Conservation (phyloP, 2,113 vertebrate genomes). For the Scytalopus superciliaris region DNA sequence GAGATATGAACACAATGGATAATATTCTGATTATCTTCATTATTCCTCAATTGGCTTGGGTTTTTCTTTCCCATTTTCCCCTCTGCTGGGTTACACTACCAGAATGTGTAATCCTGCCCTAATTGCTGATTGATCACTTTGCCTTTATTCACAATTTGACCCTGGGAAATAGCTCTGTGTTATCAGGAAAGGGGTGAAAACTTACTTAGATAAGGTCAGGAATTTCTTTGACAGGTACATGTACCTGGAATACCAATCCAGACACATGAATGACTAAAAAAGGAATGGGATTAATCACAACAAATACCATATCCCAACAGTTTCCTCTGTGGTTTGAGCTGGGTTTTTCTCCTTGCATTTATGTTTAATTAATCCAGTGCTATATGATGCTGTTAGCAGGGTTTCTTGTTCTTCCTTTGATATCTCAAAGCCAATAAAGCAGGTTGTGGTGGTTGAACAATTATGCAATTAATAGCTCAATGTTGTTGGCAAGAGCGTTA, state of each 20-base stretch:
- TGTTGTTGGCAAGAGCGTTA: background rate
- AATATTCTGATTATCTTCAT: background rate
- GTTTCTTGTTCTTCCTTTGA: constrained; percentile 33
- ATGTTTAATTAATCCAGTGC: constrained; percentile 36
- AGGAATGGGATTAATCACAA: background rate
- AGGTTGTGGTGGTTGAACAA: constrained; percentile 8
- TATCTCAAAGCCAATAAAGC: constrained; percentile 4
- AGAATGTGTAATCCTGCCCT: background rate
- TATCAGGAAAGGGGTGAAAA: background rate
- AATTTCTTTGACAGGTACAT: background rate
- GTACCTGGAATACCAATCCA: background rate
- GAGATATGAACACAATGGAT: background rate
- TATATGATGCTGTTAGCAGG: background rate
- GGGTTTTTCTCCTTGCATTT: background rate
- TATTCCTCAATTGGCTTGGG: background rate
- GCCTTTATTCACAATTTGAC: background rate
- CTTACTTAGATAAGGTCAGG: background rate
- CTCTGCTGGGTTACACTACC: background rate
- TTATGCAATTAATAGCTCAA: constrained; percentile 34
- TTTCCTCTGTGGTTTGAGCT: background rate
- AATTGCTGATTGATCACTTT: background rate
- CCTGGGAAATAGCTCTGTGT: background rate
- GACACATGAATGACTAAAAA: background rate
- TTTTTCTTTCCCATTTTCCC: background rate
- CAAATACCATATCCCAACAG: background rate